Evolutionary conservation across 1,140 invertebrate species (phyloP), one percentile per base, ranked within the genome.

Genomic region (Anoplophora glabripennis): DNA sequence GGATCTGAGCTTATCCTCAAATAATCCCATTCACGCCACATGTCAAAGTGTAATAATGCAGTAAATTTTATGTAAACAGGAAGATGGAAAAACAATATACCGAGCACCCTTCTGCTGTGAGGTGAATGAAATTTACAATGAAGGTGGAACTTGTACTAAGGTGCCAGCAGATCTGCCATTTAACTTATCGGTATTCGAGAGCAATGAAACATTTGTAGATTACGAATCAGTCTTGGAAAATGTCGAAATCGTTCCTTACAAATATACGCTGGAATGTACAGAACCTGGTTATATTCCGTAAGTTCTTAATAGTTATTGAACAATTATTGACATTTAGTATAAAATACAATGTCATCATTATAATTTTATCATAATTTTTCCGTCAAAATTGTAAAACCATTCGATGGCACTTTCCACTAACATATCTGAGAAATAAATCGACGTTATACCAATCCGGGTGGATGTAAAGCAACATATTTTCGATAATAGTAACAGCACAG

Each of bases 121-220:
- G 4, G n/a, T n/a, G 5, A 36, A 51, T 17, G 21, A 61, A 44
- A 10, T 63, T 45, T 15, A 57, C 35, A 10, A 17, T 51, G 14
- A 57, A 45, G 17, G 74, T 73, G 57, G 21, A 3, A 28, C 5
- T 28, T 28, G 21, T 28, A 17, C 14, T 10, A 4, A 28, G 17
- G 14, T 34, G 7, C 7, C 54, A 52, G 35, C 8, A 76, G 18
- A 66, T 94, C 93, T 74, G 85, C 88, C 65, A 90, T 89, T 0
- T 87, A 93, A 72, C 89, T 92, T 73, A 89, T 94, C 38, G 89
- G 90, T 73, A 85, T 92, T 54, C 37, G 46, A 61, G 46, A 59
- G 59, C 52, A 68, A 68, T 48, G 33, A 37, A 9, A 68, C 63
- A 14, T 60, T 61, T 42, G 33, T 68, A 8, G 53, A 59, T n/a